Evolutionary conservation across 64 coral and sea anemone species (phyloP).

Genomic region (Exaiptasia diaphana): DNA sequence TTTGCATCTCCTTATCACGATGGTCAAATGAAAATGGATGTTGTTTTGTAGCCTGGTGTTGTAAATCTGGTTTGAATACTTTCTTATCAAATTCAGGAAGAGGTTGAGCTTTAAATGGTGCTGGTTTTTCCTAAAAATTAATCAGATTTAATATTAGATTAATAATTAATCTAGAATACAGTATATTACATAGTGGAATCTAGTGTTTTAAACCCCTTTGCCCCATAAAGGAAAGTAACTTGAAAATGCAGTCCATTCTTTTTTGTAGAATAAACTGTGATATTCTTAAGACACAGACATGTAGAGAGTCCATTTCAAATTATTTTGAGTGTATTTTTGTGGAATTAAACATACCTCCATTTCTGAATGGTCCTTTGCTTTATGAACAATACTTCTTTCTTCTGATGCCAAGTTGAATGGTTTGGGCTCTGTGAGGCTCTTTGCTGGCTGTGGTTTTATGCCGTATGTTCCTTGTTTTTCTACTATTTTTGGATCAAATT

Average conservation of each 20-base stretch:
- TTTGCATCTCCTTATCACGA: constrained; percentile 66
- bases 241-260: background rate
- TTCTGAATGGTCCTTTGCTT: too few species aligned
- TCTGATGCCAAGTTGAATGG: constrained; percentile 84
- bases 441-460: constrained; percentile 63
- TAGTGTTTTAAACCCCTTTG: background rate
- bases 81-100: constrained; percentile 67
- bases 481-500: constrained; percentile 87
- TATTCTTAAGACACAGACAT: too few species aligned
- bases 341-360: too few species aligned
- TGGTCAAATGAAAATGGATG: constrained; percentile 91
- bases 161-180: background rate
- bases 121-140: constrained; percentile 44
- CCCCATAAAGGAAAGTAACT: background rate
- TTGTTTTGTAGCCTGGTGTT: constrained; percentile 45
- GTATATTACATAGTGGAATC: background rate
- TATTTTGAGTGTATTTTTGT: too few species aligned
- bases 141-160: background rate
- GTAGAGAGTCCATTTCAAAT: too few species aligned
- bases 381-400: too few species aligned
- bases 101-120: constrained; percentile 76
- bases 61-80: constrained; percentile 78
- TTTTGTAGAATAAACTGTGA: too few species aligned
- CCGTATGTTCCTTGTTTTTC: constrained; percentile 82
- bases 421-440: constrained; percentile 61